Evolutionary conservation across 2,797 vertebrate genomes (phyloP).

Genomic region (Gallinago solitaria): DNA sequence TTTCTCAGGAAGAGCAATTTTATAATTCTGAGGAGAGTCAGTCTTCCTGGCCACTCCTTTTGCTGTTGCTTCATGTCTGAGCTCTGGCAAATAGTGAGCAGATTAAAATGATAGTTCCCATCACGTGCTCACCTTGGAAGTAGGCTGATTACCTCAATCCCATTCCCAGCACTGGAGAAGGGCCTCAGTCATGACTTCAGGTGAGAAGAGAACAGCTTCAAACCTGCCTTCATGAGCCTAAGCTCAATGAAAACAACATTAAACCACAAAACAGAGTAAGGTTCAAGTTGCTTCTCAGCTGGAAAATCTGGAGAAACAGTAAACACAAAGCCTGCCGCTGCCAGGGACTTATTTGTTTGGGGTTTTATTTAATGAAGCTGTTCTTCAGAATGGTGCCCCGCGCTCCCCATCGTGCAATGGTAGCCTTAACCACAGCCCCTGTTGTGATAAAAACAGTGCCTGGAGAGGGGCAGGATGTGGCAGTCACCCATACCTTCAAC

Average conservation of each 20-base stretch:
- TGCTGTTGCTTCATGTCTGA: neutral
- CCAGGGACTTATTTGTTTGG: conserved; percentile 16
- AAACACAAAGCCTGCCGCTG: neutral
- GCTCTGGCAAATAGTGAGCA: neutral
- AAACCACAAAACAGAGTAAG: conserved; percentile 17
- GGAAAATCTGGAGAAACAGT: conserved; percentile 6
- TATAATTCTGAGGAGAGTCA: neutral
- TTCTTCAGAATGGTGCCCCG: neutral
- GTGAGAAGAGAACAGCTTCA: conserved; percentile 9
- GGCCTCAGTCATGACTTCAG: neutral
- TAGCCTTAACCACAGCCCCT: neutral
- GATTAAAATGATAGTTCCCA: neutral
- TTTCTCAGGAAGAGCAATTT: neutral
- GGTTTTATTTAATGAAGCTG: neutral
- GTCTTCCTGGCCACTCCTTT: neutral
- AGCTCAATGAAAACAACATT: conserved; percentile 30
- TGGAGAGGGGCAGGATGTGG: neutral
- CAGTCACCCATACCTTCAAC: neutral
- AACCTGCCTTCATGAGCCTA: conserved; percentile 24
- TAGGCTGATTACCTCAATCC: neutral
- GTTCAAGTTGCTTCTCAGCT: conserved; percentile 27
- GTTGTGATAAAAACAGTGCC: neutral
- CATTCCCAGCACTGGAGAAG: neutral
- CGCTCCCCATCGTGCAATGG: neutral
- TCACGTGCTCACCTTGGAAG: neutral